A percentile compares a stretch with the other conserved stretches of the same genome.
Conservation (phyloP, 2,888 invertebrate genomes). For the Oligia fasciuncula region DNA sequence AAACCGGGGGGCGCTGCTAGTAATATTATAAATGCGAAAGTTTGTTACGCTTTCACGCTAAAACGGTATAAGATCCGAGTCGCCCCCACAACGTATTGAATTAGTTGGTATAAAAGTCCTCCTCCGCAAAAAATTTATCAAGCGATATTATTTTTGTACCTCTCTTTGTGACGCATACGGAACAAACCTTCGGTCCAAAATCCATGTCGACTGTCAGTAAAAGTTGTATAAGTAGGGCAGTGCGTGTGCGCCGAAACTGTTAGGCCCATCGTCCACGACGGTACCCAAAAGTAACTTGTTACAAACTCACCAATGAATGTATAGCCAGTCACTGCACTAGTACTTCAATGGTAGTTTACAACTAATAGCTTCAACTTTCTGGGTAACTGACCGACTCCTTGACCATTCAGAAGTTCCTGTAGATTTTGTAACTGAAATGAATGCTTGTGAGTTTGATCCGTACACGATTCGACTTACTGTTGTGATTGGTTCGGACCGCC, state of each 20-base stretch:
- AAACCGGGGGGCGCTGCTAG: too few species aligned
- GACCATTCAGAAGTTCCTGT: neutral
- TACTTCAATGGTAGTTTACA: neutral
- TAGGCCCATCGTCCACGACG: neutral
- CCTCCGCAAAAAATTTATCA: neutral
- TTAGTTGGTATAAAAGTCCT: neutral
- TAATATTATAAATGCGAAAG: too few species aligned
- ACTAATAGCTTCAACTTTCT: neutral
- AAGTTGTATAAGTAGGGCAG: constrained; percentile 54
- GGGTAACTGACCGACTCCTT: neutral
- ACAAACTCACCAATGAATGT: neutral
- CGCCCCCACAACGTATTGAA: neutral
- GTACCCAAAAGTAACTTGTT: neutral
- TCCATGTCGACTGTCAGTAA: constrained; percentile 50
- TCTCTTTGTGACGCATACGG: constrained; percentile 11
- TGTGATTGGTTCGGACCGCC: too few species aligned
- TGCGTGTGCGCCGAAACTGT: constrained; percentile 57
- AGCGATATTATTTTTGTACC: neutral
- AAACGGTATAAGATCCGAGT: neutral
- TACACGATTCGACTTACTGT: neutral
- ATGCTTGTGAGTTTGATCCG: neutral
- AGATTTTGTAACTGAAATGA: neutral
- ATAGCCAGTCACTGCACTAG: neutral
- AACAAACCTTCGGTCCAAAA: constrained; percentile 41
- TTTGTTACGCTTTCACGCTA: too few species aligned